Base-by-base conservation (phyloP, 1,140 invertebrate genomes). In the Caerostris darwini region DNA sequence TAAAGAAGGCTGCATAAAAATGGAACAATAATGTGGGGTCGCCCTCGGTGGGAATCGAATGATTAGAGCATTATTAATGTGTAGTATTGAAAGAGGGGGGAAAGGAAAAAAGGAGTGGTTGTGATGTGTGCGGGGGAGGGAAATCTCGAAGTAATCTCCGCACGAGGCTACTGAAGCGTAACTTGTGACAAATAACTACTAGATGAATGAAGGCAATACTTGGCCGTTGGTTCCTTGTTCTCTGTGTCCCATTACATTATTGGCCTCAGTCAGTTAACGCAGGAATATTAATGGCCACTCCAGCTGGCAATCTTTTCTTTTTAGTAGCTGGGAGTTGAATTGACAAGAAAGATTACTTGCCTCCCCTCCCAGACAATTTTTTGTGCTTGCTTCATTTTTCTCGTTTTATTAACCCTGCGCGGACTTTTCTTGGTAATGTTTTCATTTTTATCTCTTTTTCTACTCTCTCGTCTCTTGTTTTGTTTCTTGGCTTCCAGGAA, bases 301-400 rank as follows among this genome's bases (percentile, higher is more conserved):
- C 90, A 91, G 90, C 90, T 91, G 88, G 90, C 77, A 81, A 56
- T 54, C 57, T 91, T 90, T 91, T 61, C 58, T 91, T 91, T 82
- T 61, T 71, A 64, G 85, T 19, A 19, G 64, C 87, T 59, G 57
- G 53, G 53, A 91, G 90, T 82, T 91, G 90, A 91, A 91, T 91
- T 91, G 90, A 91, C 90, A 91, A 91, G 90, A 91, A 91, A 91
- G 58, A 91, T 91, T 91, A 91, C 90, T 82, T 91, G 57, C 90
- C 69, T 19, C 90, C 71, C 34, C 58, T 77, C 90, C 10, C 57
- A 8, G 14, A 19, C 61, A n/a, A 77, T 77, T 77, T n/a, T 50
- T 77, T 50, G 6, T 53, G 50, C 34, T 53, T 77, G 34, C 71
- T 77, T 77, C 59, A 53, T 53, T 82, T 82, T 82, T 50, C 90